phyloP scores from a whole-genome alignment of 35 echinoderm and acorn worm species.

The Apostichopus parvimensis region DNA sequence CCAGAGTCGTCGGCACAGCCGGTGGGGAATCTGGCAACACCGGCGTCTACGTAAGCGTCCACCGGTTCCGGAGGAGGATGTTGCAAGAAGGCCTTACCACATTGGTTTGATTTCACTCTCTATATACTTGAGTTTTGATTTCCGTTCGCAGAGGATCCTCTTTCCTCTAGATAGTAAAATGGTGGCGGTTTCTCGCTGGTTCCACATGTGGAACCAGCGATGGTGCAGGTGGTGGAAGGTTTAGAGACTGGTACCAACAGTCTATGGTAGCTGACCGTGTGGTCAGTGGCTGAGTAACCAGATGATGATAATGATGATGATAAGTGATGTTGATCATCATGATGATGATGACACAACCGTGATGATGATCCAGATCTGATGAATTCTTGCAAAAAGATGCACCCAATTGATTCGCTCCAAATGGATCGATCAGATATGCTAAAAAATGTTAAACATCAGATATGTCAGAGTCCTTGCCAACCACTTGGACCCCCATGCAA shows the following conservation, averaged over 20 bases:
- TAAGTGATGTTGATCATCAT: not conserved
- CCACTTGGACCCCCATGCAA: too few species aligned
- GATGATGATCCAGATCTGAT: not conserved
- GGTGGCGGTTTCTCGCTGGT: not conserved
- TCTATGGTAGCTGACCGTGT: too few species aligned
- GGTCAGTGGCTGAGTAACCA: not conserved
- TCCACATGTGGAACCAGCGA: too few species aligned
- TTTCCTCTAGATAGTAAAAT: not conserved
- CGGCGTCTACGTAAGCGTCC: not conserved
- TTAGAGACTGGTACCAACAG: not conserved
- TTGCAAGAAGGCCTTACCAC: slow-evolving; percentile 32
- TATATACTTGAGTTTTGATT: not conserved
- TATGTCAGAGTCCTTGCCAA: too few species aligned
- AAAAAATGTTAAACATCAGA: too few species aligned
- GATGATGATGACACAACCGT: not conserved
- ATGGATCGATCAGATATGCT: too few species aligned
- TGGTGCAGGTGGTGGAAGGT: not conserved
- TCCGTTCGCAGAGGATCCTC: not conserved
- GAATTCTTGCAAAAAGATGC: too few species aligned
- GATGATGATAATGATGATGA: not conserved
- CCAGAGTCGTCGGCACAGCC: not conserved
- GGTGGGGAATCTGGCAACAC: not conserved
- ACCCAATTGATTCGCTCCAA: too few species aligned
- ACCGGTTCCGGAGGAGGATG: not conserved
- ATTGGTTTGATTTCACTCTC: slow-evolving; percentile 24